phyloP scores from a whole-genome alignment of 2,113 vertebrate genomes.

The Aegotheles bennettii region DNA sequence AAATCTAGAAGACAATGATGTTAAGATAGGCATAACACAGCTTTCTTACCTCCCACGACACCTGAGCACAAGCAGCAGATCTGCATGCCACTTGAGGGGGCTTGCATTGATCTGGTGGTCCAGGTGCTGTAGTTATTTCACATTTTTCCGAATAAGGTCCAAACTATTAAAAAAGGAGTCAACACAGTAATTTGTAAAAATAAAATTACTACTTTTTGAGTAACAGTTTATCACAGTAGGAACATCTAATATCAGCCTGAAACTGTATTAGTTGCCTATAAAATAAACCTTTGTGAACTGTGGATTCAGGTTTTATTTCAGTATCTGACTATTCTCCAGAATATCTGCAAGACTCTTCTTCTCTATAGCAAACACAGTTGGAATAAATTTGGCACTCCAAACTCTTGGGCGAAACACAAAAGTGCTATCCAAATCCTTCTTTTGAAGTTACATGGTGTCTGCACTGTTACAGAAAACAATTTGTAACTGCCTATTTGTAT shows the following conservation, averaged over 20 bases:
- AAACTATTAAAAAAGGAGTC: conserved; percentile 72
- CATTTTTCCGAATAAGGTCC: conserved; percentile 89
- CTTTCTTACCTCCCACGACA: conserved; percentile 92
- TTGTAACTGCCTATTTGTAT: neutral
- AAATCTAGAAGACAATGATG: neutral
- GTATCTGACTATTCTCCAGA: neutral
- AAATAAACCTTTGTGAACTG: neutral
- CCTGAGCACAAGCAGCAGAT: conserved; percentile 88
- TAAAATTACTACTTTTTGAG: neutral
- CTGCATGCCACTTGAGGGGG: conserved; percentile 84
- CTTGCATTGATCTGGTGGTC: conserved; percentile 89
- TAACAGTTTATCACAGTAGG: neutral
- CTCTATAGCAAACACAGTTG: neutral
- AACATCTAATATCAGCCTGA: neutral
- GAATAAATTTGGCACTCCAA: neutral
- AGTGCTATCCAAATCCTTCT: neutral
- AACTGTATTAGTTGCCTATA: neutral
- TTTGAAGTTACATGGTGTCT: neutral
- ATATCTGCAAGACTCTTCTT: neutral
- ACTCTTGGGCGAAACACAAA: neutral
- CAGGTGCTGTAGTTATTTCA: conserved; percentile 89
- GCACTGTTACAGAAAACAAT: neutral
- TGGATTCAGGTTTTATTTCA: neutral
- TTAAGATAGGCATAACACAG: neutral
- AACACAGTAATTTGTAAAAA: neutral